Percentiles rank a stretch among this genome's conserved stretches.
Evolutionary conservation across 2,113 vertebrate genomes (phyloP).

Genomic region (Mola mola): DNA sequence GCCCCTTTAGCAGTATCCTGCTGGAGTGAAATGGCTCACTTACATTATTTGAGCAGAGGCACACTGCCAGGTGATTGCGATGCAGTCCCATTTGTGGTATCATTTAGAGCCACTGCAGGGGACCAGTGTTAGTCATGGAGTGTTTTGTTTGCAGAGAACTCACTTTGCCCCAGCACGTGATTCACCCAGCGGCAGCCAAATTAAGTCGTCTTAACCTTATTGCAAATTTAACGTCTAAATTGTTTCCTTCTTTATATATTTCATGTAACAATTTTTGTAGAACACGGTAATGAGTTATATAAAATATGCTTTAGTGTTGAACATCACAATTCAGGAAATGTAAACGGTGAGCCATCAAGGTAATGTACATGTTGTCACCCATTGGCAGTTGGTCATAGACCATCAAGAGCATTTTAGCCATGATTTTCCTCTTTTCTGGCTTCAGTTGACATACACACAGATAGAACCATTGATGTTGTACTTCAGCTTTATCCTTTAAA

Average conservation of each 20-base stretch:
- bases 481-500: too few species aligned
- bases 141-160: constrained; percentile 67
- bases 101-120: constrained; percentile 71
- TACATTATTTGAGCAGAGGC: constrained; percentile 61
- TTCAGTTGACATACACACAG: too few species aligned
- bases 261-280: too few species aligned
- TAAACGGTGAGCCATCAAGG: too few species aligned
- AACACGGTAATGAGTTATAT: too few species aligned
- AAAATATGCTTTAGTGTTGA: too few species aligned
- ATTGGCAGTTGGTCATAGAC: too few species aligned
- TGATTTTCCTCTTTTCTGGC: too few species aligned
- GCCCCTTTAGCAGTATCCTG: constrained; percentile 31
- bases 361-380: too few species aligned
- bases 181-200: constrained; percentile 63
- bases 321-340: too few species aligned
- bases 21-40: constrained; percentile 57
- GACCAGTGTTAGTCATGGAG: constrained; percentile 58
- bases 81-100: constrained; percentile 57
- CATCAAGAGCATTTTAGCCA: too few species aligned
- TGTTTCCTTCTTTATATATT: not conserved
- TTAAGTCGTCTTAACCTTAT: constrained; percentile 51
- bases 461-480: too few species aligned
- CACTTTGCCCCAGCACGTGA: constrained; percentile 39
- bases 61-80: constrained; percentile 70
- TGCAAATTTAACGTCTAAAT: constrained; percentile 38